Conservation (phyloP, 2,888 invertebrate species). For the Nipponacmea schrenckii region DNA sequence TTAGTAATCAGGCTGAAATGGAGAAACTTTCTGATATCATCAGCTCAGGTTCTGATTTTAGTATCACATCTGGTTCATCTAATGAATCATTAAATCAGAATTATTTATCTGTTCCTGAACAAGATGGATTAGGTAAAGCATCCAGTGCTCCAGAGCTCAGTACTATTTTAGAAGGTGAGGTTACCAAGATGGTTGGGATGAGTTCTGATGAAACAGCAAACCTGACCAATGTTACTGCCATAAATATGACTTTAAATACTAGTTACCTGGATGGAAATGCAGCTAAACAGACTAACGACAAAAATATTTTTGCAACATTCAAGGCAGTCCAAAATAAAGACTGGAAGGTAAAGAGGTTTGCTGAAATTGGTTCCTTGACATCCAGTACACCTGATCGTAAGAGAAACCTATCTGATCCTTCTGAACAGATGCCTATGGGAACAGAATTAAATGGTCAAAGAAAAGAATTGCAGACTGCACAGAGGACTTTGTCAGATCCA, state of each 20-base stretch:
- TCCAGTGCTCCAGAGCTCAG: neutral
- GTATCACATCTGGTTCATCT: neutral
- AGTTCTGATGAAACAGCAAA: neutral
- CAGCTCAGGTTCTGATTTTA: neutral
- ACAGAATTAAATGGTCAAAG: neutral
- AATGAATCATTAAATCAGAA: neutral
- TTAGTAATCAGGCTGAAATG: neutral
- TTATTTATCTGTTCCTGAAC: neutral
- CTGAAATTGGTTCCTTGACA: neutral
- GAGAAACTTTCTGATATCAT: neutral
- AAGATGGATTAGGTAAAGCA: neutral
- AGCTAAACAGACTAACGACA: no score
- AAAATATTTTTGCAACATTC: no score
- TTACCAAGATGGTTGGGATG: neutral
- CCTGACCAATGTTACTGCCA: neutral
- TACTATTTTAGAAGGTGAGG: neutral
- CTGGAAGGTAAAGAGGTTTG: no score
- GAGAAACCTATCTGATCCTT: neutral
- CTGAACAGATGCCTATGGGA: neutral
- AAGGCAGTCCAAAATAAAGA: no score
- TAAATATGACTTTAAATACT: neutral
- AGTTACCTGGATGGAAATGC: neutral
- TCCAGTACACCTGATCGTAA: constrained; percentile 3
- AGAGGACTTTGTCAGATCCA: neutral
- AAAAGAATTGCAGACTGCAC: neutral